Percentiles rank a stretch among this genome's conserved stretches.
phyloP scores from a whole-genome alignment of 2,888 invertebrate genomes.

The Pterostichus niger region DNA sequence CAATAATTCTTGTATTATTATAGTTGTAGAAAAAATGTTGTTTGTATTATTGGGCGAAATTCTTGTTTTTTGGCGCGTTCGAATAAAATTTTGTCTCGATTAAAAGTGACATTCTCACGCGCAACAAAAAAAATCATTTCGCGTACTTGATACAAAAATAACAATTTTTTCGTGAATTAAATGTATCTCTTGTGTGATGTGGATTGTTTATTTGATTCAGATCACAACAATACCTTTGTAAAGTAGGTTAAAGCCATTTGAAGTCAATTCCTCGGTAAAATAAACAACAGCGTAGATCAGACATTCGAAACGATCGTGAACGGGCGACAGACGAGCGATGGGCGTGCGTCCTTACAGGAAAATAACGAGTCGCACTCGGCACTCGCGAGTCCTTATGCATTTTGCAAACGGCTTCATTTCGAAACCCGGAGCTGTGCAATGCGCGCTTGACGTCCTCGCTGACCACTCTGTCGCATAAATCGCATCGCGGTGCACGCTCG shows the following conservation, averaged over 20 bases:
- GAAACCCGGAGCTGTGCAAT: conserved; percentile 11
- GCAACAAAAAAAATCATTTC: no score
- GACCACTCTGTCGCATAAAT: conserved; percentile 16
- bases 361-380: conserved; percentile 29
- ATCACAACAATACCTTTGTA: background rate
- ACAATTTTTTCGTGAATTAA: no score
- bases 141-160: no score
- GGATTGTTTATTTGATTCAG: no score
- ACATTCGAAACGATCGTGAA: background rate
- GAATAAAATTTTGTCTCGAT: no score
- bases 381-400: conserved; percentile 54
- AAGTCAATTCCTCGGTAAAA: no score
- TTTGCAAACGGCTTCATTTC: conserved; percentile 64
- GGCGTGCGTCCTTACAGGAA: background rate
- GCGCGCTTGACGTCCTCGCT: conserved; percentile 5
- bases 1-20: no score
- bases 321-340: background rate
- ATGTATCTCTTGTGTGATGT: no score
- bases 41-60: no score
- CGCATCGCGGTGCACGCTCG: background rate
- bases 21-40: no score
- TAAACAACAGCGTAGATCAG: background rate
- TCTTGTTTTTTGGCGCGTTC: no score
- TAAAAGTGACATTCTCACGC: no score
- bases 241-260: background rate